A percentile compares a stretch with the other conserved stretches of the same genome.
Evolutionary conservation across 1,140 invertebrate genomes (phyloP).

Genomic region (Riptortus pedestris): DNA sequence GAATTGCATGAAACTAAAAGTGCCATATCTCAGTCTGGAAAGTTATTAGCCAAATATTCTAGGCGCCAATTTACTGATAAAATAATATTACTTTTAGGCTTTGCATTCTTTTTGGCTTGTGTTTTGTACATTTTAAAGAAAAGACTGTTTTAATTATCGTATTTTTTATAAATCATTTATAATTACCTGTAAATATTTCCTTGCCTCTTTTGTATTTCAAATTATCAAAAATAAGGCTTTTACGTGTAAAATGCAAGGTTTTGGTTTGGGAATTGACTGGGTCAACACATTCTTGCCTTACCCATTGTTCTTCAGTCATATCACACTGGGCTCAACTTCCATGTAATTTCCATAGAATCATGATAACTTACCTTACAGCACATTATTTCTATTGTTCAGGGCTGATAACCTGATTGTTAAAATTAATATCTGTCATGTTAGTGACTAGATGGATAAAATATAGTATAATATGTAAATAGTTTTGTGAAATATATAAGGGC

Average conservation of each 20-base stretch:
- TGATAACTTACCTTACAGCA: constrained; percentile 1
- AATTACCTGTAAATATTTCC: too few relatives aligned
- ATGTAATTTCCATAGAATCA: neutral
- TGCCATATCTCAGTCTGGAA: constrained; percentile 76
- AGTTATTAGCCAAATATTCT: constrained; percentile 86
- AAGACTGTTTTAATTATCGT: constrained; percentile 56
- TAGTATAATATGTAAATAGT: too few relatives aligned
- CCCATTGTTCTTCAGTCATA: too few relatives aligned
- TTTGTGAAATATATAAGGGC: too few relatives aligned
- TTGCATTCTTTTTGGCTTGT: constrained; percentile 83
- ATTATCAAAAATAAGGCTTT: too few relatives aligned
- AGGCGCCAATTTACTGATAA: constrained; percentile 90
- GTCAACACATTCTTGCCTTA: too few relatives aligned
- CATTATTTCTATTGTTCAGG: constrained; percentile 4
- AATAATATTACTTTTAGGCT: constrained; percentile 77
- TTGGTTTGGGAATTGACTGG: too few relatives aligned
- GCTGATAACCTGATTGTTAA: constrained; percentile 1
- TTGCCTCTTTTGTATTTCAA: too few relatives aligned
- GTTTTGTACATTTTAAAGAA: constrained; percentile 87
- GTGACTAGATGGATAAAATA: too few relatives aligned
- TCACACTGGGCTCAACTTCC: too few relatives aligned
- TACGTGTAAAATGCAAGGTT: too few relatives aligned
- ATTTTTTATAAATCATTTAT: neutral
- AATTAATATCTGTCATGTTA: too few relatives aligned
- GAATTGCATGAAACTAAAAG: constrained; percentile 77